A percentile compares a stretch with the other conserved stretches of the same genome.
These are phyloP conservation scores for Apotomis capreana DNA, from an alignment of 2,888 invertebrate species.

Conservation along the genomic window DNA sequence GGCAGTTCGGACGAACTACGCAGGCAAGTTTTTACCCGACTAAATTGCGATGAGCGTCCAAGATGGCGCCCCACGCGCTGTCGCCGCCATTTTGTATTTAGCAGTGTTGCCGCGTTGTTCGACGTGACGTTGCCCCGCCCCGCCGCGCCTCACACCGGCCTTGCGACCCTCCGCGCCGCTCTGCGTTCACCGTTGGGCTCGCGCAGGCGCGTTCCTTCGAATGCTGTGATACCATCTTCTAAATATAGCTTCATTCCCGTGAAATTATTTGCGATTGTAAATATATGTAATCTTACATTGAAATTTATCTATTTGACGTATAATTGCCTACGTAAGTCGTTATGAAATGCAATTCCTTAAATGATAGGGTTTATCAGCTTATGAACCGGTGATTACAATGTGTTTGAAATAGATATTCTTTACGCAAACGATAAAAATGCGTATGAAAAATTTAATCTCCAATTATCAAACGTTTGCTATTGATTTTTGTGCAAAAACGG, in stretches of 20 bases:
- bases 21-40: conserved; percentile 72
- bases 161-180: conserved; percentile 75
- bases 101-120: conserved; percentile 77
- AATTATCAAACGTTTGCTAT: neutral
- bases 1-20: conserved; percentile 61
- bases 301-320: neutral
- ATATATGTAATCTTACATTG: neutral
- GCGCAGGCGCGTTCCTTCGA: conserved; percentile 77
- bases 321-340: conserved; percentile 4
- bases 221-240: conserved; percentile 67
- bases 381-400: conserved; percentile 22
- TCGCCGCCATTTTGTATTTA: conserved; percentile 60
- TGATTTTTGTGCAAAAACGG: conserved; percentile 45
- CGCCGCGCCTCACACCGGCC: conserved; percentile 73
- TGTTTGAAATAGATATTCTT: conserved; percentile 14
- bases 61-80: conserved; percentile 43
- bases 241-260: conserved; percentile 35
- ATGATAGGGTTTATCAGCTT: conserved; percentile 25
- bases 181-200: conserved; percentile 60
- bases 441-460: neutral
- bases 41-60: conserved; percentile 50
- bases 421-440: conserved; percentile 15
- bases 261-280: conserved; percentile 14
- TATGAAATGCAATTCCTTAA: conserved; percentile 8
- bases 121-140: conserved; percentile 77